These are phyloP conservation scores for Callopanchax toddi DNA, from an alignment of 2,113 vertebrate genomes.

Conservation along the genomic window DNA sequence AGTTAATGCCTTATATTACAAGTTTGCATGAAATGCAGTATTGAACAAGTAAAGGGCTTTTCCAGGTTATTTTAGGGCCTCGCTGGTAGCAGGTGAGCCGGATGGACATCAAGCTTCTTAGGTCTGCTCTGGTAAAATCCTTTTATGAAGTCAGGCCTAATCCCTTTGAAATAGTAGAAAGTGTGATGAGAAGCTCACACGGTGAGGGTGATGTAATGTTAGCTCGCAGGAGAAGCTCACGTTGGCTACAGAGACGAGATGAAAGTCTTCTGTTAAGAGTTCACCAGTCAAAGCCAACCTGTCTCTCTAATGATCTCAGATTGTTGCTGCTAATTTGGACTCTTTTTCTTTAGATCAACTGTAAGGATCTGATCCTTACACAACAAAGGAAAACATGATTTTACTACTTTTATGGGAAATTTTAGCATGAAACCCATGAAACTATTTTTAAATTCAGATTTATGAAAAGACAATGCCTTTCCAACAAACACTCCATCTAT, in stretches of 20 bases:
- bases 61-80: conserved; percentile 30
- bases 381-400: no score
- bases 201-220: conserved; percentile 40
- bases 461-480: no score
- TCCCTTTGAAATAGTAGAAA: conserved; percentile 55
- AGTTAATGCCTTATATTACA: no score
- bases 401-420: no score
- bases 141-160: conserved; percentile 52
- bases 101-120: conserved; percentile 63
- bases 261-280: conserved; percentile 28
- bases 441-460: no score
- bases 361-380: no score
- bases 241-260: background rate
- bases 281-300: no score
- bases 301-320: background rate
- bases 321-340: background rate
- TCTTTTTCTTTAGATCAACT: no score
- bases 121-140: conserved; percentile 41
- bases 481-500: background rate
- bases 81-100: conserved; percentile 23
- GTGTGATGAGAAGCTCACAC: conserved; percentile 38
- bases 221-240: conserved; percentile 25
- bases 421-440: no score
- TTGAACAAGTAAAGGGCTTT: background rate
- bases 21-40: no score